These are phyloP conservation scores for Rambutsinella grinnellia DNA, from an alignment of 2,888 invertebrate genomes.

Conservation along the genomic window DNA sequence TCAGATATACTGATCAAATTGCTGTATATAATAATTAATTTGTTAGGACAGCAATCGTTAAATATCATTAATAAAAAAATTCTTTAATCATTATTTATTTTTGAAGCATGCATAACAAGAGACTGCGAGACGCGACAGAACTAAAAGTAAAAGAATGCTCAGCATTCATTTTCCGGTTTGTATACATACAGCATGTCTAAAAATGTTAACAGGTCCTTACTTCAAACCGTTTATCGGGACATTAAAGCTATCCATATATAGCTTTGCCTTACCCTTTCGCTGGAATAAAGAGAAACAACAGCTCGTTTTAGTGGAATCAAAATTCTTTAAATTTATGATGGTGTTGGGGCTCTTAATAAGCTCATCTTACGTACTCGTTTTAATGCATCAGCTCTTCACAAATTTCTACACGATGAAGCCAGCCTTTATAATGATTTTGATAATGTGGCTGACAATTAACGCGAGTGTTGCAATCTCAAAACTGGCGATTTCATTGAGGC, in stretches of 20 bases:
- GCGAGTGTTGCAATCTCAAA: neutral
- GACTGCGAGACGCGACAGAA: too few species aligned
- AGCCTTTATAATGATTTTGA: neutral
- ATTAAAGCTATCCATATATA: slow-evolving; percentile 11
- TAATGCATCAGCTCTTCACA: neutral
- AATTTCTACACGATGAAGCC: slow-evolving; percentile 16
- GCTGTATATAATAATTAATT: too few species aligned
- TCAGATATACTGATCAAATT: too few species aligned
- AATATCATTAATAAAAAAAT: too few species aligned
- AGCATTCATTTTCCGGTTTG: too few species aligned
- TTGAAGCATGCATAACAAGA: too few species aligned
- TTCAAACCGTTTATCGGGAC: slow-evolving; percentile 15
- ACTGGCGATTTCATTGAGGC: neutral
- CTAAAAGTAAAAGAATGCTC: too few species aligned
- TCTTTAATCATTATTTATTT: too few species aligned
- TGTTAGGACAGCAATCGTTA: too few species aligned
- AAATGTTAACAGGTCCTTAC: slow-evolving; percentile 25
- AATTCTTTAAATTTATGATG: neutral
- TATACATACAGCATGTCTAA: too few species aligned
- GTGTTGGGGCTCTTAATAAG: neutral
- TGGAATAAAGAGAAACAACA: slow-evolving; percentile 5
- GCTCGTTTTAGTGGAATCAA: neutral
- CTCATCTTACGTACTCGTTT: neutral
- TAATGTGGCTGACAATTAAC: slow-evolving; percentile 20
- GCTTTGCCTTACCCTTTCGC: slow-evolving; percentile 20